phyloP scores from a whole-genome alignment of 23 tunicate species.

The Ascidia mentula region DNA sequence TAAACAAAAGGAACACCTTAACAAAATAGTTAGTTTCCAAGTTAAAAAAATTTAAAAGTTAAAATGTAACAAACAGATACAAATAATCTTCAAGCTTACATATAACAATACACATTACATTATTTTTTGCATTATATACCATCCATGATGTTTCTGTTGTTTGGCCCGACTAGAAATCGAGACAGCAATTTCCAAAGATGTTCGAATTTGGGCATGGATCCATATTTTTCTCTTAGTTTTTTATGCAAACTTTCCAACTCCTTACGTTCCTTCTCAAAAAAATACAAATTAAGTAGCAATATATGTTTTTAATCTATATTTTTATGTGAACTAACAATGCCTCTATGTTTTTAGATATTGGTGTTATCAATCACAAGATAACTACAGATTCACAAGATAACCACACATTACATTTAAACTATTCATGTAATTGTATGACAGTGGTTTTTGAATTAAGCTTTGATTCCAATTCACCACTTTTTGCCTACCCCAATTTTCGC shows the following conservation, averaged over 20 bases:
- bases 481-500: background rate
- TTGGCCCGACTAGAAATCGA: background rate
- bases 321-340: background rate
- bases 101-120: background rate
- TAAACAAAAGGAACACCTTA: background rate
- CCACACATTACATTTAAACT: no score
- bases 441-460: no score
- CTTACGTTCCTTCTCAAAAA: background rate
- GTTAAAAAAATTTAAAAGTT: background rate
- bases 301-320: no score
- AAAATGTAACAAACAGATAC: background rate
- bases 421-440: no score
- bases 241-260: background rate
- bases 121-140: background rate
- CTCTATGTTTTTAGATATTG: background rate
- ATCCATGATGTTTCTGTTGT: background rate
- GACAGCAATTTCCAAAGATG: background rate
- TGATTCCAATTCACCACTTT: no score
- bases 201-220: background rate
- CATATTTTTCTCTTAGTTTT: background rate
- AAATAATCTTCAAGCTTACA: background rate
- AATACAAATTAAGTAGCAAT: background rate
- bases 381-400: no score
- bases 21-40: background rate
- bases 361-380: no score